Evolutionary conservation across 2,888 invertebrate species (phyloP), one percentile per base, ranked within the genome.

Genomic region (Lithophane leautieri): DNA sequence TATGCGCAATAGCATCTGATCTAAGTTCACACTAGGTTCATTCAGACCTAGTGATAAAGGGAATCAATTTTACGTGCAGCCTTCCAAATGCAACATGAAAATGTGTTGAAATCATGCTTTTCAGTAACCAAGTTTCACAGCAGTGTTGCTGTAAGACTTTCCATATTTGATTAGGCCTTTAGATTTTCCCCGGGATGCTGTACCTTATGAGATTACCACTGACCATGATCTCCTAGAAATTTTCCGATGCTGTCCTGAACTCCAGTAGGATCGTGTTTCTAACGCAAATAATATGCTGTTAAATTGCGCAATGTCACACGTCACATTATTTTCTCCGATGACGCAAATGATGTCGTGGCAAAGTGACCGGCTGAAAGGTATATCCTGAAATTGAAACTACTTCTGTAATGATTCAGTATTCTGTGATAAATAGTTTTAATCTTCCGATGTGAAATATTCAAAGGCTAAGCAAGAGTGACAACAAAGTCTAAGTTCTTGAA

Each of bases 271-370:
- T 77, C 8, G 19, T 11, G 14, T 34, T 52, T 44, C n/a, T 76
- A 25, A 8, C 34, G n/a, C 28, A 72, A 60, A 42, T 60, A 60
- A 19, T 56, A 19, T n/a, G 4, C 9, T 61, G 14, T 7, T 16
- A 78, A 52, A 52, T 73, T 67, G 14, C 50, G 50, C 22, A 78
- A 81, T 75, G 7, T 22, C 12, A 42, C n/a, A 58, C 61, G 56
- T 52, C 50, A 75, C n/a, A 4, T 16, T 0, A 4, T 56, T 42
- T 22, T 81, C 11, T 56, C 34, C 2, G 19, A 11, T 81, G 78
- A 78, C 78, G 81, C 34, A 75, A 25, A 56, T 19, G 11, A n/a
- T 52, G 42, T 19, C 50, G 50, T 56, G 40, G 44, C 12, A 47
- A 66, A 60, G 22, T 62, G 16, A 42, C n/a, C 8, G 7, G 19